Evolutionary conservation across 2,113 vertebrate genomes (phyloP).

Genomic region (Paramisgurnus dabryanus): DNA sequence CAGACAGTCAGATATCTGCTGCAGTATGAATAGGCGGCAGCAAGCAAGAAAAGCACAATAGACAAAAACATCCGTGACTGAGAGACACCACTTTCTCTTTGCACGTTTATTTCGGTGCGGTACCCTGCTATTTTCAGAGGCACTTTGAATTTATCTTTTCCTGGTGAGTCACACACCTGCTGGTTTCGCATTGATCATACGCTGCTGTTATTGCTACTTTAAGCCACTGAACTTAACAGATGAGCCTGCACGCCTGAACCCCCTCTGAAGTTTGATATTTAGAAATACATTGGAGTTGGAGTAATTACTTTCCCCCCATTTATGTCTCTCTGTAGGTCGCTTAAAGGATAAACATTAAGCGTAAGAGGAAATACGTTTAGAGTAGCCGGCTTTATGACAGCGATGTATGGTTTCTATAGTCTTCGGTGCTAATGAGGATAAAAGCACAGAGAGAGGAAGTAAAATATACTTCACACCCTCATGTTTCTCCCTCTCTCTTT

Average conservation of each 20-base stretch:
- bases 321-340: conserved; percentile 13
- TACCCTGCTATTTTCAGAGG: conserved; percentile 45
- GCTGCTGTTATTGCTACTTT: conserved; percentile 13
- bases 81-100: conserved; percentile 18
- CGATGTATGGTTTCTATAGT: conserved; percentile 31
- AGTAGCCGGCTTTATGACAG: background rate
- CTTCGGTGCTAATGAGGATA: conserved; percentile 5
- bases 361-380: conserved; percentile 3
- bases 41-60: conserved; percentile 47
- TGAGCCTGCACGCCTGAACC: conserved; percentile 1
- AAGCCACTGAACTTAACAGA: conserved; percentile 26
- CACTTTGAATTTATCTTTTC: conserved; percentile 26
- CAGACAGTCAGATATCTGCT: conserved; percentile 43
- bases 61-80: conserved; percentile 23
- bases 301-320: conserved; percentile 29
- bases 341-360: conserved; percentile 3
- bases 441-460: background rate
- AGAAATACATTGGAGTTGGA: conserved; percentile 12
- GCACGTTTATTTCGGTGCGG: background rate
- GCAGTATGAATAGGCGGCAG: conserved; percentile 39
- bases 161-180: conserved; percentile 26
- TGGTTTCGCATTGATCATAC: conserved; percentile 35
- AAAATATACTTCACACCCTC: conserved; percentile 11
- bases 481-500: conserved; percentile 14
- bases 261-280: conserved; percentile 17